Evolutionary conservation across 2,797 vertebrate genomes (phyloP).

Genomic region (Xerus rutilus): DNA sequence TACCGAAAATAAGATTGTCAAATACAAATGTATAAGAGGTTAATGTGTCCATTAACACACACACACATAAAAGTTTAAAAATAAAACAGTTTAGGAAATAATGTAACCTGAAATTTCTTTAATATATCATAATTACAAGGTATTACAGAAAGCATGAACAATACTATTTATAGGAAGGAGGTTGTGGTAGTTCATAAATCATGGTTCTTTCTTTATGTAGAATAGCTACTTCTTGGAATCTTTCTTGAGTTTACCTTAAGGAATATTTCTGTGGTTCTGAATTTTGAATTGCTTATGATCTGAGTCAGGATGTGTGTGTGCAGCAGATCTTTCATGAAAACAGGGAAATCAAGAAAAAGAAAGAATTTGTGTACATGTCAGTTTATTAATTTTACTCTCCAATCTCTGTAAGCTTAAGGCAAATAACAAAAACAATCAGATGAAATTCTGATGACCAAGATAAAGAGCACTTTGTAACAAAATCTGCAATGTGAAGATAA

Average conservation of each 20-base stretch:
- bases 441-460: constrained; percentile 19
- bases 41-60: background rate
- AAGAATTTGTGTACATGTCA: background rate
- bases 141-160: background rate
- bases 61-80: background rate
- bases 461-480: background rate
- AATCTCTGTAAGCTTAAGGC: constrained; percentile 32
- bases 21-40: background rate
- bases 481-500: background rate
- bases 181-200: background rate
- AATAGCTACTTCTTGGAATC: background rate
- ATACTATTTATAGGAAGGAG: background rate
- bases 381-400: constrained; percentile 54
- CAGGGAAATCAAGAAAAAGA: background rate
- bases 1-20: background rate
- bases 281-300: background rate
- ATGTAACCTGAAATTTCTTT: background rate
- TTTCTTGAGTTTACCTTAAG: background rate
- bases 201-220: background rate
- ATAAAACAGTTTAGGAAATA: background rate
- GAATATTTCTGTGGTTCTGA: background rate
- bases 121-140: background rate
- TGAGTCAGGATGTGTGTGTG: background rate
- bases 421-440: constrained; percentile 4
- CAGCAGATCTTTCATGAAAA: constrained; percentile 8